These are phyloP conservation scores for Mythimna impura DNA, from an alignment of 2,888 invertebrate genomes.

Conservation along the genomic window DNA sequence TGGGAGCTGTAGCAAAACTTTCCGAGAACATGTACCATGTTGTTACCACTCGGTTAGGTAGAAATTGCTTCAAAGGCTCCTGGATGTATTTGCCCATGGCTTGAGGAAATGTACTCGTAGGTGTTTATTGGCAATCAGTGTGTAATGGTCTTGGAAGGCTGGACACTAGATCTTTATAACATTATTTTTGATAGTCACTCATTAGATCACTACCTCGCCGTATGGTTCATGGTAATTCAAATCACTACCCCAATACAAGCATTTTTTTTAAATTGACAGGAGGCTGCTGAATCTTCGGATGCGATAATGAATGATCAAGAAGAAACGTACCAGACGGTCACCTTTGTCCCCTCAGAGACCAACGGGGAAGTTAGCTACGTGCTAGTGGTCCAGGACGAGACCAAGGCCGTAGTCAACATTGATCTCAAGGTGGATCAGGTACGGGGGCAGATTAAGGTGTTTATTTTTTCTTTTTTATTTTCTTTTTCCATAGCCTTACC, in stretches of 20 bases:
- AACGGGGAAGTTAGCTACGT: constrained; percentile 96
- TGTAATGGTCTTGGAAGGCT: neutral
- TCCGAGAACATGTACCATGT: too few relatives aligned
- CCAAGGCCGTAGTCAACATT: constrained; percentile 87
- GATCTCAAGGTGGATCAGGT: constrained; percentile 78
- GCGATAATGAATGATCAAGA: constrained; percentile 71
- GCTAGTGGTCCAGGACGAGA: constrained; percentile 95
- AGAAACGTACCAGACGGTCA: constrained; percentile 94
- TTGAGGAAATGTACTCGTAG: too few relatives aligned
- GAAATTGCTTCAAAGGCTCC: too few relatives aligned
- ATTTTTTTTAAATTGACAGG: constrained; percentile 19
- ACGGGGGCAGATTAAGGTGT: constrained; percentile 60
- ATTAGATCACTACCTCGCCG: neutral
- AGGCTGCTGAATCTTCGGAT: constrained; percentile 61
- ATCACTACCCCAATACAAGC: neutral
- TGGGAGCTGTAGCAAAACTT: too few relatives aligned
- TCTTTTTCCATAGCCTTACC: neutral
- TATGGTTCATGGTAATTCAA: neutral
- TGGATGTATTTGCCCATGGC: too few relatives aligned
- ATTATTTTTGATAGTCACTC: neutral
- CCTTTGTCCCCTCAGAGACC: constrained; percentile 95
- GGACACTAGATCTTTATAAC: too few relatives aligned
- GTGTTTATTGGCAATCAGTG: too few relatives aligned
- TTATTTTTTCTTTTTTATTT: constrained; percentile 1
- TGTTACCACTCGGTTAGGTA: too few relatives aligned